Base-by-base conservation (phyloP, 2,888 invertebrate genomes). In the Metellina segmentata region DNA sequence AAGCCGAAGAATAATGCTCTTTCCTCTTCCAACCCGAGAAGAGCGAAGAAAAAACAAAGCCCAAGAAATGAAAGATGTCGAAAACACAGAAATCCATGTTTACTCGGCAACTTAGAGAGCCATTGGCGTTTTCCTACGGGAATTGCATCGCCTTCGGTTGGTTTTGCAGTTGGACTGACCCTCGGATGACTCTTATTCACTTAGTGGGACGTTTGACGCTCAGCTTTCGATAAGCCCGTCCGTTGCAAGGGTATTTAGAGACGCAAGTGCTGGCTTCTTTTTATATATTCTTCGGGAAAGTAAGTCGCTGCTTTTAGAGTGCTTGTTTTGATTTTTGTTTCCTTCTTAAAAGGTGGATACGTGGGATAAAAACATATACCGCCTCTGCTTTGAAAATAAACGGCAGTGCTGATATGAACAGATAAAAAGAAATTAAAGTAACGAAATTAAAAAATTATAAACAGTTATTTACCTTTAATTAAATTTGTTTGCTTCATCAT, bases 201-300 rank as follows among this genome's bases (percentile, higher is more conserved):
- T 75, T 75, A 7, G 48, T 75, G 4, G 34, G 34, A 34, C 34
- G 49, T 75, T 75, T 19, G 16, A 75, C 1, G 49, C 11, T 75
- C 75, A 9, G 75, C n/a, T 75, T 75, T 75, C n/a, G 75, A 49
- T 75, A 48, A 75, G 75, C 7, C 16, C 34, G 51, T 49, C 51
- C 49, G 49, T n/a, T 49, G 34, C 13, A 13, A 19, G 49, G 16
- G 75, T 75, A 75, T n/a, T 49, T 75, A 19, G 16, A 75, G n/a
- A 16, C 16, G n/a, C 48, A 75, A 11, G 16, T 7, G 48, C 51
- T 49, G 6, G 8, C 51, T 34, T 34, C 34, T 34, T 34, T 34
- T 34, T 34, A 34, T 34, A 34, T 34, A 34, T 34, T 34, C 34
- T 34, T 34, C 34, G 34, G 34, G 34, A 34, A 34, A 34, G 34